Evolutionary conservation across 2,888 invertebrate genomes (phyloP).

Genomic region (Gasteruption jaculator): DNA sequence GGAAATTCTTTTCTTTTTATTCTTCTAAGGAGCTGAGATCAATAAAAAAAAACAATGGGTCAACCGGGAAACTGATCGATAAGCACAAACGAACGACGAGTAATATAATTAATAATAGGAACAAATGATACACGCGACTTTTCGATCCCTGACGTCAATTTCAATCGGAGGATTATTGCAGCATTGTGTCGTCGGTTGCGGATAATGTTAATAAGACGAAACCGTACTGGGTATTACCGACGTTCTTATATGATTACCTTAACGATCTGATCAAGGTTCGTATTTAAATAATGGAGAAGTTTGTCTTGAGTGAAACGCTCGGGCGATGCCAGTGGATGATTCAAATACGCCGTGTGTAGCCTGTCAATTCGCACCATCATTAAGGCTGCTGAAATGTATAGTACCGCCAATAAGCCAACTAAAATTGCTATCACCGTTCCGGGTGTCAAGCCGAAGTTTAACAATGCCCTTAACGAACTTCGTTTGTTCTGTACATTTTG

Average conservation of each 20-base stretch:
- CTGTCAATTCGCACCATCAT: slow-evolving; percentile 48
- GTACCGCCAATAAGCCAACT: slow-evolving; percentile 39
- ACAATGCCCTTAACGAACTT: slow-evolving; percentile 17
- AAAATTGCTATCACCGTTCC: slow-evolving; percentile 42
- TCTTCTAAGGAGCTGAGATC: too few relatives aligned
- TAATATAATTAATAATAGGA: too few relatives aligned
- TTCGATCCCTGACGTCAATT: too few relatives aligned
- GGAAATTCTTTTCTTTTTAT: too few relatives aligned
- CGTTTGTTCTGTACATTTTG: slow-evolving; percentile 22
- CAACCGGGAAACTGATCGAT: too few relatives aligned
- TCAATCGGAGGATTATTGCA: too few relatives aligned
- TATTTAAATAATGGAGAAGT: slow-evolving; percentile 56
- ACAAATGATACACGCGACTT: too few relatives aligned
- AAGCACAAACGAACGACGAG: too few relatives aligned
- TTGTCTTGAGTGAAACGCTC: slow-evolving; percentile 44
- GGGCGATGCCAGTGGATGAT: slow-evolving; percentile 44
- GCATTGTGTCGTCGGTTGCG: too few relatives aligned
- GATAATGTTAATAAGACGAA: too few relatives aligned
- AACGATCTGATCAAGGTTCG: slow-evolving; percentile 75
- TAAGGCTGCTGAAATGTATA: slow-evolving; percentile 44
- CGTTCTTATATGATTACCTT: slow-evolving; percentile 56
- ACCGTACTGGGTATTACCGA: too few relatives aligned
- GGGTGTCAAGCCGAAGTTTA: slow-evolving; percentile 27
- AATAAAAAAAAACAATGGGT: too few relatives aligned
- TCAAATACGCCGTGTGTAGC: slow-evolving; percentile 44